Percentiles rank a stretch among this genome's conserved stretches.
Conservation (phyloP, 2,113 vertebrate species). For the Apeltes quadracus region DNA sequence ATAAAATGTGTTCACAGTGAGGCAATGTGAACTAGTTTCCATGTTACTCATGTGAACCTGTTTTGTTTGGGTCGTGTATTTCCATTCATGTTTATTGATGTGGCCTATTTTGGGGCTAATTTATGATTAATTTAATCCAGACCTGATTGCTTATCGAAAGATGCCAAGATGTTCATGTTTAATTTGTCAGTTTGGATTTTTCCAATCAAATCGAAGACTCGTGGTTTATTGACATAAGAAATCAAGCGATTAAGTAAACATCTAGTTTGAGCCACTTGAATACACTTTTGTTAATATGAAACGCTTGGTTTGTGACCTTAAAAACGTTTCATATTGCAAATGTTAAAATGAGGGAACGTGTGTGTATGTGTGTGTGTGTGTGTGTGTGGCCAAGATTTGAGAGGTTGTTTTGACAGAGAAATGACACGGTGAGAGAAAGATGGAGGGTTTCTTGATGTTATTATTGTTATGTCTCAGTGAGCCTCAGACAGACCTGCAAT, state of each 20-base stretch:
- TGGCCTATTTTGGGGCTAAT: neutral
- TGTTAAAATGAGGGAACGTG: neutral
- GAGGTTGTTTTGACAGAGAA: conserved; percentile 51
- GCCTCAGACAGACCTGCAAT: conserved; percentile 69
- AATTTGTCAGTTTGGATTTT: neutral
- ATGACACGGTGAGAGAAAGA: conserved; percentile 49
- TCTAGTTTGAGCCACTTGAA: neutral
- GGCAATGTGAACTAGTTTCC: neutral
- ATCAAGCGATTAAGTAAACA: neutral
- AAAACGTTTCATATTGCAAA: neutral
- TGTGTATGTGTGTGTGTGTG: conserved; percentile 2
- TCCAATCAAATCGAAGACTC: neutral
- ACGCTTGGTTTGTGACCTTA: neutral
- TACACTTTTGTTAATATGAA: neutral
- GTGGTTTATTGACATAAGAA: neutral
- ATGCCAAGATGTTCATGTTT: neutral
- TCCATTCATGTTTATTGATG: neutral
- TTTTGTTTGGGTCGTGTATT: neutral
- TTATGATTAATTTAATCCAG: neutral
- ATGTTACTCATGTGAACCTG: neutral
- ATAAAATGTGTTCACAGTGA: neutral
- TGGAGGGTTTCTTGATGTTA: conserved; percentile 61
- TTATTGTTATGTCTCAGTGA: conserved; percentile 75
- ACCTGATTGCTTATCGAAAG: neutral
- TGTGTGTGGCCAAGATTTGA: conserved; percentile 35